Evolutionary conservation across 92 coral and sea anemone genomes (phyloP).

Genomic region (Paramuricea clavata): DNA sequence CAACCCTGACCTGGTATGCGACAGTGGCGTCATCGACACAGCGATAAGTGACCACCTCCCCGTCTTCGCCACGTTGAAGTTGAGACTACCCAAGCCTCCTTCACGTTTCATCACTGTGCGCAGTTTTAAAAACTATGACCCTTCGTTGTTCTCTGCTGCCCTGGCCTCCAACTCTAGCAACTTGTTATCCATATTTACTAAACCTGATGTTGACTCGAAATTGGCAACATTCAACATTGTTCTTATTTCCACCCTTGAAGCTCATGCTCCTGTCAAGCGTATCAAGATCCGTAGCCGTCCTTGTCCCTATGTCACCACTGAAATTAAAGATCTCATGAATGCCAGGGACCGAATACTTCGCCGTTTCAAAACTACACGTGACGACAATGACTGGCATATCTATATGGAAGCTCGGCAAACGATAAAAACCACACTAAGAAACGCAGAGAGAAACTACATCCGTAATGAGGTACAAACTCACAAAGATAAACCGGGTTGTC

Average conservation of each 20-base stretch:
- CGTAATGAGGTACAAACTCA: constrained; percentile 29
- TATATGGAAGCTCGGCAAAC: constrained; percentile 14
- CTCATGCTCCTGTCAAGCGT: constrained; percentile 39
- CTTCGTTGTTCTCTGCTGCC: constrained; percentile 40
- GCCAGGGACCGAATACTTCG: constrained; percentile 8
- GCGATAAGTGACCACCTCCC: constrained; percentile 54
- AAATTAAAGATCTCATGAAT: constrained; percentile 52
- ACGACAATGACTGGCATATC: constrained; percentile 33
- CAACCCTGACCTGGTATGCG: constrained; percentile 42
- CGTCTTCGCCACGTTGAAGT: constrained; percentile 45
- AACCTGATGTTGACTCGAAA: constrained; percentile 37
- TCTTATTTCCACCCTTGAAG: constrained; percentile 41
- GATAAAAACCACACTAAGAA: constrained; percentile 30
- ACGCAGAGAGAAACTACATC: constrained; percentile 27
- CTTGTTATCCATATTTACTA: constrained; percentile 38
- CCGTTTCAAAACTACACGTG: constrained; percentile 22
- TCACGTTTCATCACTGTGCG: constrained; percentile 37
- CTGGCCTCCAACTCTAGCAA: constrained; percentile 25
- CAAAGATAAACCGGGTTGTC: constrained; percentile 31
- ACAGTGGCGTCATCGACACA: constrained; percentile 30
- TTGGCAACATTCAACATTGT: constrained; percentile 26
- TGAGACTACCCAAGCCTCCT: constrained; percentile 57
- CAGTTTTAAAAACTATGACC: constrained; percentile 43
- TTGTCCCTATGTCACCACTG: constrained; percentile 54
- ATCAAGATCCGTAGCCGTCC: constrained; percentile 48